Base-by-base conservation (phyloP, 53 echinoderm and acorn worm species). In the Apostichopus leukothele region DNA sequence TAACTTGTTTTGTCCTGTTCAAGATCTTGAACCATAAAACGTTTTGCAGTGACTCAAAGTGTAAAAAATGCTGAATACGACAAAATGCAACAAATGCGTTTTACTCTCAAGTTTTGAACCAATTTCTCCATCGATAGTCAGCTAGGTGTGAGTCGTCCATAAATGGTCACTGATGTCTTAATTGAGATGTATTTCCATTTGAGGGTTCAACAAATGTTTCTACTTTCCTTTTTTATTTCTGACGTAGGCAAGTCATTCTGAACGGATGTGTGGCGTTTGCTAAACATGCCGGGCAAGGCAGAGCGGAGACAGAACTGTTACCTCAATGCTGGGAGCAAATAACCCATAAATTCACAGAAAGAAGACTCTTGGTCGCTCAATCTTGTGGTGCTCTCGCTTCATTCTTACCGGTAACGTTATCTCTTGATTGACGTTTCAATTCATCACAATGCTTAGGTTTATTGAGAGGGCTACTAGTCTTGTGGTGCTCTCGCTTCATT, bases 291-390 rank as follows among this genome's bases (percentile, higher is more conserved):
- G 97, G 97, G 53, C 89, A 92, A 7, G 89, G 94, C 39, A 86
- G 95, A 61, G 94, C 94, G 13, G 97, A 97, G 73, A 89, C 95
- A 14, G 97, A 97, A 74, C 94, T 97, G 20, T 75, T 97, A 83
- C 97, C 97, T 27, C 97, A 97, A 68, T 97, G 97, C 89, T 97
- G 97, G 97, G 97, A 97, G 87, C 95, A 97, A 57, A 97, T 97
- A 73, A 97, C 92, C 54, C 97, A 97, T 80, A 97, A 97, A 81
- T 97, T 90, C 73, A 84, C 89, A 25, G 97, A 97, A 76, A 91
- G 97, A 53, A 91, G 97, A 81, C 91, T 96, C 27, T 90, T 97
- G 50, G 97, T 97, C 51, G 95, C 97, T 0, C 96, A 97, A 86
- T 97, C 97, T 9, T 97, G 97, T 86, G 97, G 97, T 74, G 97